Evolutionary conservation across 35 echinoderm and acorn worm species (phyloP).

Genomic region (Apostichopus californicus): DNA sequence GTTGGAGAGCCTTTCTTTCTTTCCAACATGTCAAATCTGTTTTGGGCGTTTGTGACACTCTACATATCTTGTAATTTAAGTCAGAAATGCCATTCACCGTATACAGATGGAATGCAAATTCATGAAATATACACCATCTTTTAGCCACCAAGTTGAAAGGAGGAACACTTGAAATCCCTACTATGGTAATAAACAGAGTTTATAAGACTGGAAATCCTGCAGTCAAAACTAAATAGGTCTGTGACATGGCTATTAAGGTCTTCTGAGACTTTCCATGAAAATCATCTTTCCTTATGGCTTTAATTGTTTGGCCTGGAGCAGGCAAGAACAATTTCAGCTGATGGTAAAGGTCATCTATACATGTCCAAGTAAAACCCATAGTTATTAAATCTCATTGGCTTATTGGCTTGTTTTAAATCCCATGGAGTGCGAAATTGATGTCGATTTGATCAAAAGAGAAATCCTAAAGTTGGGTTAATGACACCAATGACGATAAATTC

Average conservation of each 20-base stretch:
- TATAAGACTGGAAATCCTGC: neutral
- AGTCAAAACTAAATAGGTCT: neutral
- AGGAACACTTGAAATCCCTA: neutral
- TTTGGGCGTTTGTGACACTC: neutral
- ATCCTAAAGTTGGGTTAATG: no score
- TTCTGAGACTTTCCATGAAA: no score
- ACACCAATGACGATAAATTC: no score
- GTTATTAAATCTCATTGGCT: no score
- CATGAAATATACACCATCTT: slow-evolving; percentile 15
- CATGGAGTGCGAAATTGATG: no score
- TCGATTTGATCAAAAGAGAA: no score
- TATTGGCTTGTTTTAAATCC: no score
- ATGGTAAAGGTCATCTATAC: no score
- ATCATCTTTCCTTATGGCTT: no score
- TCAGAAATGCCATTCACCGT: neutral
- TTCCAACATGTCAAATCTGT: neutral
- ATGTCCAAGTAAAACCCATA: no score
- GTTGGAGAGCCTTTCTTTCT: neutral
- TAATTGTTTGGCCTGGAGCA: no score
- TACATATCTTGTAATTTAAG: neutral
- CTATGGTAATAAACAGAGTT: neutral
- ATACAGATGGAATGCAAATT: slow-evolving; percentile 11
- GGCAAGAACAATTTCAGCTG: no score
- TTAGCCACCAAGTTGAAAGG: neutral
- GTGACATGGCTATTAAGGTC: neutral